Percentiles rank a stretch among this genome's conserved stretches.
These are phyloP conservation scores for Gobio occitaniae DNA, from an alignment of 2,797 vertebrate genomes.

Conservation along the genomic window DNA sequence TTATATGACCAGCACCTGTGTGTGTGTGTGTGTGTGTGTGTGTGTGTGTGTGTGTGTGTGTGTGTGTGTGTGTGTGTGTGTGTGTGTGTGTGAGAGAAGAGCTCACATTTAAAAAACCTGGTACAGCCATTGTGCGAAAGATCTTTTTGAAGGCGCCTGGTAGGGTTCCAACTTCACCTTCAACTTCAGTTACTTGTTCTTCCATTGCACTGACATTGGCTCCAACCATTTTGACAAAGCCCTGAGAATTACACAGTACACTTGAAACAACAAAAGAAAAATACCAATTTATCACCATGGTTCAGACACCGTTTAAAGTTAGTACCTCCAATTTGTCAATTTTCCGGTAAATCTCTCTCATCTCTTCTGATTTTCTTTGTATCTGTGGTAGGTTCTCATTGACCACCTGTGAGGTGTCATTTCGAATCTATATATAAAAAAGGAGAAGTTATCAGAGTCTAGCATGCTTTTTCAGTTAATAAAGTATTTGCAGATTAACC, in stretches of 20 bases:
- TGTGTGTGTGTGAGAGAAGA: too few relatives aligned
- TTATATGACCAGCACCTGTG: too few relatives aligned
- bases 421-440: conserved; percentile 79
- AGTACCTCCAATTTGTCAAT: conserved; percentile 93
- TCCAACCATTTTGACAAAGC: conserved; percentile 92
- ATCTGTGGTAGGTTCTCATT: conserved; percentile 90
- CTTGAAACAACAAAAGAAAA: neutral
- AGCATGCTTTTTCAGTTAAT: neutral
- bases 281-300: neutral
- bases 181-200: conserved; percentile 89
- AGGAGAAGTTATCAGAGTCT: neutral
- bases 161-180: conserved; percentile 86
- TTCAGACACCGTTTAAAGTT: neutral
- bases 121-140: conserved; percentile 86
- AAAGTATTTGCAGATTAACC: neutral
- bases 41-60: too few relatives aligned
- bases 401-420: conserved; percentile 89
- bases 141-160: conserved; percentile 89
- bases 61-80: too few relatives aligned
- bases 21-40: too few relatives aligned
- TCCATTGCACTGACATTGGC: conserved; percentile 86
- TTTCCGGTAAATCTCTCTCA: conserved; percentile 88
- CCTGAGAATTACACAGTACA: conserved; percentile 64
- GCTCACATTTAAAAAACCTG: conserved; percentile 86
- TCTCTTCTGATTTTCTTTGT: conserved; percentile 87